Base-by-base conservation (phyloP, 2,888 invertebrate genomes). In the Pammene fasciana region DNA sequence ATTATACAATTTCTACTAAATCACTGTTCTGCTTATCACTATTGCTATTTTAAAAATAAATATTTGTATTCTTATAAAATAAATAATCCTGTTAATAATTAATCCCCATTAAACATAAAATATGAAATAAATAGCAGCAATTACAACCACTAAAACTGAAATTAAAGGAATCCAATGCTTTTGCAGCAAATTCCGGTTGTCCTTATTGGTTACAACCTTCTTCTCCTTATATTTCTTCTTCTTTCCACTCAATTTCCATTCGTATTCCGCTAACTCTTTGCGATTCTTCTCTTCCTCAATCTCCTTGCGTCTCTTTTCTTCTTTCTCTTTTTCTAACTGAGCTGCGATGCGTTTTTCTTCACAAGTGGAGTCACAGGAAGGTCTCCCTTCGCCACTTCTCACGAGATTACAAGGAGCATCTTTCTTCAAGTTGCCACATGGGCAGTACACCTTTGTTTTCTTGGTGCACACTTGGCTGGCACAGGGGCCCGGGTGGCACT, bases 391-490 rank as follows among this genome's bases (percentile, higher is more conserved):
- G 10, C 93, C 91, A 18, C 83, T 90, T 71, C 75, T 80, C 0
- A 94, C 93, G 48, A 90, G 83, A 75, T 95, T 94, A 77, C 97
- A 97, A 0, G 94, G 89, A 72, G 95, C 91, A 76, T 97, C 96
- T 77, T 94, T 94, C 84, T 96, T 97, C 8, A 96, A 86, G 70
- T 96, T 94, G 75, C 96, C 96, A 83, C 98, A 98, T 43, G 93
- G 88, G 78, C 98, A 98, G 68, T 94, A 92, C 0, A 97, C 86
- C 84, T 96, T 96, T 0, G 97, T 94, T 84, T 97, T 97, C 80
- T 96, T 96, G 67, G 94, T 94, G 82, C 98, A 98, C 0, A 88
- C 83, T 72, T 95, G 95, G 72, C 94, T 93, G 0, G 94, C 93
- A 80, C 97, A 98, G 0, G 84, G 78, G 0, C 96, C 97, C 0